These are phyloP conservation scores for Sinopyrophorus schimmeli DNA, from an alignment of 2,888 invertebrate genomes.

Conservation along the genomic window DNA sequence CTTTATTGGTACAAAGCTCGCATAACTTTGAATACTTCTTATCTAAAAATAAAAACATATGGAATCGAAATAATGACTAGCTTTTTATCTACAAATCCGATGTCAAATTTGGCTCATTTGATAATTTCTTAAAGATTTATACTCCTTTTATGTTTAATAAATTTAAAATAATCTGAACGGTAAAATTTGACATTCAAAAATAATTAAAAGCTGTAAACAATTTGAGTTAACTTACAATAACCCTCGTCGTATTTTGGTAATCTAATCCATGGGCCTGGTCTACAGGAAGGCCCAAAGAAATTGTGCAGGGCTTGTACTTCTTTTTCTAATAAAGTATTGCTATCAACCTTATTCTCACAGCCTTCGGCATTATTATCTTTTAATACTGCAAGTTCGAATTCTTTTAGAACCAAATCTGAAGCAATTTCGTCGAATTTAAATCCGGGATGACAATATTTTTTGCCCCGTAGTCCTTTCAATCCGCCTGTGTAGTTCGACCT, in stretches of 20 bases:
- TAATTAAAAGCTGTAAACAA: too few relatives aligned
- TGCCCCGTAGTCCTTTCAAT: constrained; percentile 57
- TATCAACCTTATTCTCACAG: constrained; percentile 38
- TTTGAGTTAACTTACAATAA: constrained; percentile 70
- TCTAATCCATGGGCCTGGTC: constrained; percentile 71
- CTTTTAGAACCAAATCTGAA: constrained; percentile 64
- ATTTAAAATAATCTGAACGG: too few relatives aligned
- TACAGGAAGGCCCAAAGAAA: constrained; percentile 72
- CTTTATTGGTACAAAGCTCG: constrained; percentile 55
- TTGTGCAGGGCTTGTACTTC: constrained; percentile 63
- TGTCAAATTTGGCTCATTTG: too few relatives aligned
- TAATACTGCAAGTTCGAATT: constrained; percentile 57
- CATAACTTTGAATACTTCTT: constrained; percentile 54
- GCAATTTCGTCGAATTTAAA: constrained; percentile 60
- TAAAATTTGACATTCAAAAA: too few relatives aligned
- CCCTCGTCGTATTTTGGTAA: constrained; percentile 45
- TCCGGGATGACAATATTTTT: constrained; percentile 69
- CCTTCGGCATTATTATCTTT: constrained; percentile 37
- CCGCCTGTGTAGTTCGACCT: constrained; percentile 56
- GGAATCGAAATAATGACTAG: too few relatives aligned
- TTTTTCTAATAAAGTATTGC: constrained; percentile 56
- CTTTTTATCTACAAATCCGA: too few relatives aligned
- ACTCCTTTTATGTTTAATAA: too few relatives aligned
- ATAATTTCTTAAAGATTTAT: too few relatives aligned
- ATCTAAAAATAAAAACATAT: constrained; percentile 25